Percentiles rank a stretch among this genome's conserved stretches.
Evolutionary conservation across 2,113 vertebrate species (phyloP).

Genomic region (Etheostoma cragini): DNA sequence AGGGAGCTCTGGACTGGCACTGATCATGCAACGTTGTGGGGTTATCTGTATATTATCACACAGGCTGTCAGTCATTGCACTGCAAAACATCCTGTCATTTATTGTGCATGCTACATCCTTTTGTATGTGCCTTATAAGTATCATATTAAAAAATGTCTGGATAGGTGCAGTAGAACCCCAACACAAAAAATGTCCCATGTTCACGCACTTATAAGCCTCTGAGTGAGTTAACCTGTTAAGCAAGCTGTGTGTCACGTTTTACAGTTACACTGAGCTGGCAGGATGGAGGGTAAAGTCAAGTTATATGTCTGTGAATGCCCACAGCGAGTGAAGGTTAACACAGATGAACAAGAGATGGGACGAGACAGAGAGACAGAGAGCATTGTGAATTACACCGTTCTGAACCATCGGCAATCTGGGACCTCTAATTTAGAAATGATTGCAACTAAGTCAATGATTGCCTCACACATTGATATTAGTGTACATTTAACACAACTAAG

Average conservation of each 20-base stretch:
- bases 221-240: slow-evolving; percentile 36
- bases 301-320: neutral
- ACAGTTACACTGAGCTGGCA: neutral
- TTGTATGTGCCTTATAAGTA: neutral
- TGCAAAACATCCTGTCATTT: neutral
- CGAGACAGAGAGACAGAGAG: neutral
- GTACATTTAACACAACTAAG: slow-evolving; percentile 23
- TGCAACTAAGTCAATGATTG: slow-evolving; percentile 16
- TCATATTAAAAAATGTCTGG: neutral
- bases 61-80: neutral
- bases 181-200: neutral
- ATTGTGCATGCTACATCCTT: neutral
- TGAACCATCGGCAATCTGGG: slow-evolving; percentile 11
- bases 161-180: neutral
- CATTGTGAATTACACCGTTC: neutral
- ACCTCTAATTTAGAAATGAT: slow-evolving; percentile 29
- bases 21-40: neutral
- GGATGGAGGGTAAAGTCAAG: neutral
- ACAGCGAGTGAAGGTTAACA: neutral
- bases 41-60: neutral
- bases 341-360: neutral
- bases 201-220: slow-evolving; percentile 7
- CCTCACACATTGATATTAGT: neutral
- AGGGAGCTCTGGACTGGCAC: too few species aligned
- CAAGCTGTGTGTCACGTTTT: neutral